Evolutionary conservation across 2,797 vertebrate species (phyloP).

Genomic region (Hyperoplus lanceolatus): DNA sequence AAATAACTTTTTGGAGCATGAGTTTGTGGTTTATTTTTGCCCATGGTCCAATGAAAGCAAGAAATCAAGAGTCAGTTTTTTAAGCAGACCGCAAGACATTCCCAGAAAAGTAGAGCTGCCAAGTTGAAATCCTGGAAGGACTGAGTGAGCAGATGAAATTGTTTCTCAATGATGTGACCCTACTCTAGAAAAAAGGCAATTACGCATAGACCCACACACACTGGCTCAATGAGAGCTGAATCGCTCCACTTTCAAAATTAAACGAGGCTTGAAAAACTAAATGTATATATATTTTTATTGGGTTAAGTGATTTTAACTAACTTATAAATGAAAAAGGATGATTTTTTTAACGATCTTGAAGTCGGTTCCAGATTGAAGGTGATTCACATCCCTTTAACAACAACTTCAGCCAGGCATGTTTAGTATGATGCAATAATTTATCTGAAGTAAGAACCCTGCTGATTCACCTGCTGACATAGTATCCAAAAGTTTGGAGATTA

Average conservation of each 20-base stretch:
- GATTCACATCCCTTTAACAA: constrained; percentile 3
- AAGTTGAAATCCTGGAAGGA: constrained; percentile 57
- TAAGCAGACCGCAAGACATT: constrained; percentile 38
- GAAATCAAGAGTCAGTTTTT: constrained; percentile 14
- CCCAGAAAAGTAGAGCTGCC: constrained; percentile 45
- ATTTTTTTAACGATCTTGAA: too few relatives aligned
- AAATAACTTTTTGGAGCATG: constrained; percentile 49
- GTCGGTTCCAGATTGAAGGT: not conserved
- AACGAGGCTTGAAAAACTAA: not conserved
- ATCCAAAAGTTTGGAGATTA: constrained; percentile 39
- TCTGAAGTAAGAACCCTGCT: not conserved
- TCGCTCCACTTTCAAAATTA: constrained; percentile 18
- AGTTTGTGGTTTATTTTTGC: constrained; percentile 41
- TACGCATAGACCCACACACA: not conserved
- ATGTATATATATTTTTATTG: not conserved
- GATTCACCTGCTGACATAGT: constrained; percentile 57
- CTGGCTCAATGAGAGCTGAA: not conserved
- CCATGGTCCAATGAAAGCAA: not conserved
- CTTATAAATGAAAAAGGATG: too few relatives aligned
- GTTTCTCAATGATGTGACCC: constrained; percentile 60
- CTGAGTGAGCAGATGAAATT: constrained; percentile 64
- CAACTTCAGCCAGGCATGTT: constrained; percentile 6
- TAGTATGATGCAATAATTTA: constrained; percentile 60
- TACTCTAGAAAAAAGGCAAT: constrained; percentile 38
- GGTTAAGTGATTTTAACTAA: not conserved